Base-by-base conservation (phyloP, 2,113 vertebrate genomes). In the Megaleporinus macrocephalus region DNA sequence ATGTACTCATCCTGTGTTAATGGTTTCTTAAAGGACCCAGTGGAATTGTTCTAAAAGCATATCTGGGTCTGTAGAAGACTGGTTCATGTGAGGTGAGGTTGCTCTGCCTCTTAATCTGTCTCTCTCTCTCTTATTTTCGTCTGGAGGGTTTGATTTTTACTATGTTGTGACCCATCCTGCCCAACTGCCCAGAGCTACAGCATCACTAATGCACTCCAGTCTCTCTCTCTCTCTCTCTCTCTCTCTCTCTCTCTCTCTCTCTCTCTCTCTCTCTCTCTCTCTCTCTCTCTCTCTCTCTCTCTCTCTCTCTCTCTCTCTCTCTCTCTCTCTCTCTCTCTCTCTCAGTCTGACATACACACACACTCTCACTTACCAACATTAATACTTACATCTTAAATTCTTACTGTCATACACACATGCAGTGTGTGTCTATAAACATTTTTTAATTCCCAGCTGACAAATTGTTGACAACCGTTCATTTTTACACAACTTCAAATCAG, bases 1-100 rank as follows among this genome's bases (percentile, higher is more conserved):
- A 53, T 16, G n/a, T 20, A 22, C 53, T 55, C 53, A 55, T 55
- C 79, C 71, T 53, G 9, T 59, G 70, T 57, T 65, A 74, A 81
- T 30, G 4, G 47, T 49, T 65, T 27, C 59, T 81, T 74, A 66
- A 81, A 65, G 65, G 30, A 66, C 47, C 71, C 71, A 74, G 44
- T 26, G 30, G 79, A 74, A 44, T 16, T 44, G 16, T 59, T 81
- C 69, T 81, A 73, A 63, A 73, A 80, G 47, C 78, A 80, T 59
- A 73, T 59, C 79, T 73, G 78, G 72, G 78, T 73, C 69, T 80
- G 49, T 63, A 27, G 26, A 73, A 71, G 73, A 57, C 51, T 73
- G 69, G 53, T 55, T 55, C 20, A 22, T 20, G 53, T 55, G 53
- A 80, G 70, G 22, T 73, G 41, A 80, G 69, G 69, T 73, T 57